phyloP scores from a whole-genome alignment of 92 coral and sea anemone species.

The Isaurus tuberculatus region DNA sequence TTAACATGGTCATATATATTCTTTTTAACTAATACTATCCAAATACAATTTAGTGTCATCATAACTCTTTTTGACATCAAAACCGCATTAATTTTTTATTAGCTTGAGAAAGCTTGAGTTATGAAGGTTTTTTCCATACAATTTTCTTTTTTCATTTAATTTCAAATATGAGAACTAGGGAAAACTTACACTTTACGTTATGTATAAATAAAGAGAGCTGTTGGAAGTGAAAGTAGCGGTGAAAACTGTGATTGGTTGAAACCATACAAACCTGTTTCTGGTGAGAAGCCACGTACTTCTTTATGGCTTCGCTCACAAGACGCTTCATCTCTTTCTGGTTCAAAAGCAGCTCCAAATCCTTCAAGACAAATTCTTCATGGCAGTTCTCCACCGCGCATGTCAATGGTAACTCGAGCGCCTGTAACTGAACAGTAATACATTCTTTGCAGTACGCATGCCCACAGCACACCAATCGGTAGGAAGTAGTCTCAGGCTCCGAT shows the following conservation, averaged over 20 bases:
- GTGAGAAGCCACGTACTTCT: conserved; percentile 59
- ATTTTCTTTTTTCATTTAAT: too few species aligned
- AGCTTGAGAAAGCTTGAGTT: too few species aligned
- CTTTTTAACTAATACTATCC: too few species aligned
- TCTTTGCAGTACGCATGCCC: conserved; percentile 83
- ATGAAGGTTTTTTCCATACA: too few species aligned
- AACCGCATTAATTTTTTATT: too few species aligned
- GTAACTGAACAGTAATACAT: conserved; percentile 69
- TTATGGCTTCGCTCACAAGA: conserved; percentile 52
- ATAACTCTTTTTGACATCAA: too few species aligned
- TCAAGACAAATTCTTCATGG: conserved; percentile 57
- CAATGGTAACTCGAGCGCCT: conserved; percentile 76
- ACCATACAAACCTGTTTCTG: conserved; percentile 47
- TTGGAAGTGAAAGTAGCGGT: too few species aligned
- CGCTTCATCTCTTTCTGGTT: conserved; percentile 51
- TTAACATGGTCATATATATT: too few species aligned
- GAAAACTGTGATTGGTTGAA: background rate
- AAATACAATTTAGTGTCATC: too few species aligned
- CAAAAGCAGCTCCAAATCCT: conserved; percentile 64
- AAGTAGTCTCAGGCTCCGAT: conserved; percentile 60
- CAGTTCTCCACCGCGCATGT: conserved; percentile 75
- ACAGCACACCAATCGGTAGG: conserved; percentile 82
- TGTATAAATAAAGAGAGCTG: too few species aligned
- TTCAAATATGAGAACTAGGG: too few species aligned
- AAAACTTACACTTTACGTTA: too few species aligned